A percentile compares a stretch with the other conserved stretches of the same genome.
Evolutionary conservation across 92 coral and sea anemone species (phyloP).

Genomic region (Micromussa lordhowensis): DNA sequence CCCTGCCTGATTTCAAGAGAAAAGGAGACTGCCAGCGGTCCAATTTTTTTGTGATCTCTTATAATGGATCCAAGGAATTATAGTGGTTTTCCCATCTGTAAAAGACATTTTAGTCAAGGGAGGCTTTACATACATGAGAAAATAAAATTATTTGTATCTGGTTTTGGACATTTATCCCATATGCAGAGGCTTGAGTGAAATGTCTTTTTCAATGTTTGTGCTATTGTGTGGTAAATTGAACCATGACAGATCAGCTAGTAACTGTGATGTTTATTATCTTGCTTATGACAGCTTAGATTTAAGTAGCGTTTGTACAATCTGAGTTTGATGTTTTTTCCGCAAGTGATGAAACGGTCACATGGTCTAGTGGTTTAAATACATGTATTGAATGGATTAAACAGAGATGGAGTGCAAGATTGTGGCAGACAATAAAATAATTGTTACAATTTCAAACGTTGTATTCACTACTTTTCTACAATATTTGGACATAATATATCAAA

Average conservation of each 20-base stretch:
- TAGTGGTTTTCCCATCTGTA: too few species aligned
- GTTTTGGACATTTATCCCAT: too few species aligned
- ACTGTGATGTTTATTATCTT: not conserved
- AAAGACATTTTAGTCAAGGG: too few species aligned
- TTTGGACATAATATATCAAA: too few species aligned
- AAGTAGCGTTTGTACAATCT: conserved; percentile 22
- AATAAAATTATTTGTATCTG: too few species aligned
- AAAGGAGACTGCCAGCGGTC: too few species aligned
- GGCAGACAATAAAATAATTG: not conserved
- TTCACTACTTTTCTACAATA: not conserved
- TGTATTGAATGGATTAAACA: not conserved
- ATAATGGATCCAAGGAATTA: too few species aligned
- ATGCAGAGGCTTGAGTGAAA: too few species aligned
- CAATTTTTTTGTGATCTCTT: too few species aligned
- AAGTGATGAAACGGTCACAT: not conserved
- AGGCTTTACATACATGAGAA: too few species aligned
- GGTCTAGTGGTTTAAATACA: not conserved
- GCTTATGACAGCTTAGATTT: conserved; percentile 32
- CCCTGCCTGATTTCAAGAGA: too few species aligned
- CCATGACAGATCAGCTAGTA: not conserved
- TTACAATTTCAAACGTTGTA: not conserved
- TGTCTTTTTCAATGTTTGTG: too few species aligned
- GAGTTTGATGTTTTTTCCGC: not conserved
- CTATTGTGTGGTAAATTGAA: not conserved
- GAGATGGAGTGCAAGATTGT: not conserved